These are phyloP conservation scores for Cebidichthys violaceus DNA, from an alignment of 2,113 vertebrate genomes.

Conservation along the genomic window DNA sequence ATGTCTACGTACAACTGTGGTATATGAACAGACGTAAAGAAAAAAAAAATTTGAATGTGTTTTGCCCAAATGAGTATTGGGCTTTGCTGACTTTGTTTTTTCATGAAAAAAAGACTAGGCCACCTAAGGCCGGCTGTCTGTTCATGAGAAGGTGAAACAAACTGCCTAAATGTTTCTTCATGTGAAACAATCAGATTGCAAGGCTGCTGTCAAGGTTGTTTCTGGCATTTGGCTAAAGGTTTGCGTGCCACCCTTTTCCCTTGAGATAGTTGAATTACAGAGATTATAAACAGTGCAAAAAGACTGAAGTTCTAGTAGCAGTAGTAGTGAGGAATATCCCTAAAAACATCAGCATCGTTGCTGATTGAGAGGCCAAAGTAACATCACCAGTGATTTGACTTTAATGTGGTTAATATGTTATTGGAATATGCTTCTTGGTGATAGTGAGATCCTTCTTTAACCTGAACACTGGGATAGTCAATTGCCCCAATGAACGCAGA, in stretches of 20 bases:
- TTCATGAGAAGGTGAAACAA: slow-evolving; percentile 99
- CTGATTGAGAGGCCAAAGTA: slow-evolving; percentile 16
- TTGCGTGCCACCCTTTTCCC: slow-evolving; percentile 83
- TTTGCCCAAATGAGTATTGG: slow-evolving; percentile 86
- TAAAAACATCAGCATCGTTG: background rate
- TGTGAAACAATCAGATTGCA: slow-evolving; percentile 96
- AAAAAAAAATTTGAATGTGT: slow-evolving; percentile 83
- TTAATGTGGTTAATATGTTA: background rate
- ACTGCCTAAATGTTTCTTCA: slow-evolving; percentile 99
- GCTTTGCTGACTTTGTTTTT: slow-evolving; percentile 94
- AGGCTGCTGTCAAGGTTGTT: slow-evolving; percentile 99
- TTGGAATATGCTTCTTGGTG: background rate
- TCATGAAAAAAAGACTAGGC: slow-evolving; percentile 94
- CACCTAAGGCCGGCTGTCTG: slow-evolving; percentile 89
- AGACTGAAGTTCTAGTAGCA: no score
- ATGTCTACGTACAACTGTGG: slow-evolving; percentile 84
- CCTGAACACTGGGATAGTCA: slow-evolving; percentile 40
- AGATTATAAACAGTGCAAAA: background rate
- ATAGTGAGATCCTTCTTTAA: slow-evolving; percentile 25
- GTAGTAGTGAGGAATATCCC: background rate
- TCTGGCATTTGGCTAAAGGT: slow-evolving; percentile 95
- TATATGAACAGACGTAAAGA: slow-evolving; percentile 82
- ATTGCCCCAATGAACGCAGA: slow-evolving; percentile 34
- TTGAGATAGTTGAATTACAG: slow-evolving; percentile 24
- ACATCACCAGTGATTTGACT: background rate